A percentile compares a stretch with the other conserved stretches of the same genome.
Conservation (phyloP, 2,888 invertebrate genomes). For the Calliphora vomitoria region DNA sequence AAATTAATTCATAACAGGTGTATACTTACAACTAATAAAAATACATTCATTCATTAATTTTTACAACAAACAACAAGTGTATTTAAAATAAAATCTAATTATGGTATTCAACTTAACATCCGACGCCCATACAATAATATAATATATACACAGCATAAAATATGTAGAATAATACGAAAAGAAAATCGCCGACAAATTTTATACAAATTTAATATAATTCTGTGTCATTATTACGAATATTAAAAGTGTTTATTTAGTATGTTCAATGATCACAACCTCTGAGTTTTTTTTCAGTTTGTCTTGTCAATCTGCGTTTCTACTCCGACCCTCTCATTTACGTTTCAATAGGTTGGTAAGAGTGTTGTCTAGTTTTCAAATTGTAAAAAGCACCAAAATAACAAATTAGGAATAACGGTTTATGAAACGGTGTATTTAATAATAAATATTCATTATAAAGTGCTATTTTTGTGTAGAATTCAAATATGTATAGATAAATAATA, state of each 20-base stretch:
- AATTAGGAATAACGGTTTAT: neutral
- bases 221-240: neutral
- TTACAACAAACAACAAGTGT: conserved; percentile 42
- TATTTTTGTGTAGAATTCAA: no score
- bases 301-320: conserved; percentile 10
- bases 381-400: neutral
- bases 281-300: conserved; percentile 26
- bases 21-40: neutral
- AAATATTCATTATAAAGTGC: no score
- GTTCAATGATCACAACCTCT: conserved; percentile 25
- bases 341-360: neutral
- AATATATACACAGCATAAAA: neutral
- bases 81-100: conserved; percentile 43
- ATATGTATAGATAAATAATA: no score
- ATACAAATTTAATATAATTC: conserved; percentile 12
- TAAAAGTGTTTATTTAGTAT: conserved; percentile 6
- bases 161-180: neutral
- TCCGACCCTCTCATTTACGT: neutral
- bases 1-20: conserved; percentile 37
- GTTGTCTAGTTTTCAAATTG: neutral
- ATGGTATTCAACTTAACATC: conserved; percentile 53
- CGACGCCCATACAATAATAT: conserved; percentile 63
- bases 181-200: conserved; percentile 43
- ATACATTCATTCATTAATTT: conserved; percentile 19
- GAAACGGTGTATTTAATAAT: no score